Percentiles rank a stretch among this genome's conserved stretches.
Evolutionary conservation across 2,888 invertebrate species (phyloP).

Genomic region (Helleia helle): DNA sequence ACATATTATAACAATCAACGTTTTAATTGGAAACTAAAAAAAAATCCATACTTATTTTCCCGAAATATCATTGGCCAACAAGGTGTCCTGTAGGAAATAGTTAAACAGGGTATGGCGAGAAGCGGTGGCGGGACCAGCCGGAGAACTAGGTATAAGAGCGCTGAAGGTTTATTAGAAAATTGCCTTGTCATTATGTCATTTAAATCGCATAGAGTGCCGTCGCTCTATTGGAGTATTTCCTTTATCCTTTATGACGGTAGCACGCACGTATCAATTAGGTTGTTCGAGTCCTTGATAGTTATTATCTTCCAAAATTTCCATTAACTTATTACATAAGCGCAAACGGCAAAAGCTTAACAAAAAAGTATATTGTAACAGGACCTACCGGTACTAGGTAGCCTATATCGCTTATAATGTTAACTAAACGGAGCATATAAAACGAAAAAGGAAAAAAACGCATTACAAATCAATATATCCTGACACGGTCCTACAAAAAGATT

Average conservation of each 20-base stretch:
- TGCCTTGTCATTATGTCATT: slow-evolving; percentile 73
- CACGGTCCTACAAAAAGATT: no score
- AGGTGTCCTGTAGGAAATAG: slow-evolving; percentile 63
- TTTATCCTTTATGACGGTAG: slow-evolving; percentile 71
- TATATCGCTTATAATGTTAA: no score
- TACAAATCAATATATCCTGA: no score
- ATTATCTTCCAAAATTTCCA: slow-evolving; percentile 10
- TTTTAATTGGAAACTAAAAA: no score
- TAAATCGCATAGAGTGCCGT: slow-evolving; percentile 73
- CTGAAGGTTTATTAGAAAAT: slow-evolving; percentile 74
- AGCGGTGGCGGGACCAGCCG: slow-evolving; percentile 51
- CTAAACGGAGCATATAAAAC: no score
- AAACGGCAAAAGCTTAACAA: no score
- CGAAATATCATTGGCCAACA: slow-evolving; percentile 23
- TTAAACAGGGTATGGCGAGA: slow-evolving; percentile 61
- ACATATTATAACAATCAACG: no score
- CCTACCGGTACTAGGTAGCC: no score
- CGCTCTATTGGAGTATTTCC: slow-evolving; percentile 72
- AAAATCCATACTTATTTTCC: not conserved
- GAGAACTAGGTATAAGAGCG: slow-evolving; percentile 56
- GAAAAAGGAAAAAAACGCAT: no score
- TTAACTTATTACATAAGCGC: slow-evolving; percentile 2
- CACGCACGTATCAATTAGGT: slow-evolving; percentile 62
- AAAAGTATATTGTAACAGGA: no score
- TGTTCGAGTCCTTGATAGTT: slow-evolving; percentile 43